Base-by-base conservation (phyloP, 2,113 vertebrate genomes). In the Pachypanchax playfairii region DNA sequence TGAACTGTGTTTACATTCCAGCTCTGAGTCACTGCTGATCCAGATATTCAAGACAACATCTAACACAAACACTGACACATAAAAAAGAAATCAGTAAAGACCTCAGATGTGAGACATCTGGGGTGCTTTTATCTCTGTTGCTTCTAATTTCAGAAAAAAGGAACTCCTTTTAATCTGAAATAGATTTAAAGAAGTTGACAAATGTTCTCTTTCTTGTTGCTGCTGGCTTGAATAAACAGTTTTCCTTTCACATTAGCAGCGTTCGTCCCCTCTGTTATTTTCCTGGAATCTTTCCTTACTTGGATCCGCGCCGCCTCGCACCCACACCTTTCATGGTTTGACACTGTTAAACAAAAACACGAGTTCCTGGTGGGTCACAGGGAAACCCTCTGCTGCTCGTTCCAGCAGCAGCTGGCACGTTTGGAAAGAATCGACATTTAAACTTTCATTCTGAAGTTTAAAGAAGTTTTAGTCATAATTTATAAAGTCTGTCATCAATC, bases 1-100 rank as follows among this genome's bases (percentile, higher is more conserved):
- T 14, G 1, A 70, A 62, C 67, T 62, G 59, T 71, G 79, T 72
- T 70, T 48, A 75, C 51, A 61, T 70, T 78, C 69, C 38, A 31
- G 4, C 36, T 51, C 36, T 82, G 77, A 83, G 21, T 82, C 80
- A 64, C 35, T 26, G 63, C 38, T 10, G 48, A 47, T 74, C 63
- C 65, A 78, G 82, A 80, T 62, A 63, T 49, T 39, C 0, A 1
- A 17, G 39, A 26, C 17, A 5, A 65, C 2, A 12, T 42, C 43
- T 50, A 48, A 56, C 31, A 56, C 77, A 67, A 59, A 58, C 51
- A 43, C 43, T 25, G 43, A 66, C 42, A 55, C 61, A n/a, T 2
- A 33, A 33, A 62, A 64, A 18, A 50, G 10, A 6, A 25, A 60
- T 43, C 24, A 17, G 8, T 2, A 10, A 38, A 20, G 31, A 36